phyloP scores from a whole-genome alignment of 2,888 invertebrate species.

The Phragmatobia fuliginosa region DNA sequence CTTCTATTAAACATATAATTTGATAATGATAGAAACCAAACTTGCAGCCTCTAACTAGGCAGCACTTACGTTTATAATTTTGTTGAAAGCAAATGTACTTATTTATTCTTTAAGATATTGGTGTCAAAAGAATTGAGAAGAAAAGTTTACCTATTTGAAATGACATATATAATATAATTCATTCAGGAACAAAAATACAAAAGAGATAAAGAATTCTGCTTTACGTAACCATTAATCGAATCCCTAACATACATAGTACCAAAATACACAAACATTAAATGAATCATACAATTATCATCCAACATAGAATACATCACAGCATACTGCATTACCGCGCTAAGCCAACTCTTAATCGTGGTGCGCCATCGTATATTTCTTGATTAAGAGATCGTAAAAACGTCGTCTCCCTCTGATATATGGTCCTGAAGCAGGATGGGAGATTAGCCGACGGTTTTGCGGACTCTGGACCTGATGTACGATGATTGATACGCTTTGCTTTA shows the following conservation, averaged over 20 bases:
- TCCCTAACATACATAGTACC: not conserved
- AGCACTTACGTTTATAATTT: not conserved
- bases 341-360: constrained; percentile 75
- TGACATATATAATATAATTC: not conserved
- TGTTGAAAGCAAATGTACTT: not conserved
- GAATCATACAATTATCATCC: constrained; percentile 20
- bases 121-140: not conserved
- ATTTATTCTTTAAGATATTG: too few relatives aligned
- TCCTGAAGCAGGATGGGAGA: constrained; percentile 65
- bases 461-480: constrained; percentile 49
- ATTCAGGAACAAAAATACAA: not conserved
- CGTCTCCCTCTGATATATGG: constrained; percentile 77
- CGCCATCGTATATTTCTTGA: constrained; percentile 83
- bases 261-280: constrained; percentile 16
- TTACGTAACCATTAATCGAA: not conserved
- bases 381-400: constrained; percentile 83
- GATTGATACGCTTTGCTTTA: constrained; percentile 43
- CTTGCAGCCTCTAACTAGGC: too few relatives aligned
- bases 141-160: not conserved
- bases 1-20: too few relatives aligned
- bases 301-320: constrained; percentile 59
- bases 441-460: constrained; percentile 61
- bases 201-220: not conserved
- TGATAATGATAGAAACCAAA: too few relatives aligned
- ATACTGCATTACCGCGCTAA: constrained; percentile 81